Conservation (phyloP, 1,140 invertebrate species). For the Dendrolimus kikuchii region DNA sequence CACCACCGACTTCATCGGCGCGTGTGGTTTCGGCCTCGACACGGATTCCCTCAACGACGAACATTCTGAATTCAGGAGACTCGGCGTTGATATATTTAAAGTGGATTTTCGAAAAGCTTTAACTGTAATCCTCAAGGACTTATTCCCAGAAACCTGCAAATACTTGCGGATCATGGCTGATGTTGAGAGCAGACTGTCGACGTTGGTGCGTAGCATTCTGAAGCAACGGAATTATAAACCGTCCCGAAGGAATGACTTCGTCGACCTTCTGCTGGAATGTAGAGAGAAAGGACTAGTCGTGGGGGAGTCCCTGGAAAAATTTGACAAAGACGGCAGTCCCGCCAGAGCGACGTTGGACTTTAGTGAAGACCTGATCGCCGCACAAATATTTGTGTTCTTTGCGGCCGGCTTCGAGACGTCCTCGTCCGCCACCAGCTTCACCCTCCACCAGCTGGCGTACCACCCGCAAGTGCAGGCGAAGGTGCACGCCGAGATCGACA, state of each 20-base stretch:
- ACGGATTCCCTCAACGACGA: too few relatives aligned
- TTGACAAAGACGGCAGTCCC: slow-evolving; percentile 32
- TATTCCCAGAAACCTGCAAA: slow-evolving; percentile 29
- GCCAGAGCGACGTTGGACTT: slow-evolving; percentile 22
- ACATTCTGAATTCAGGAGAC: too few relatives aligned
- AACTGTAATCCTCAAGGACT: slow-evolving; percentile 18
- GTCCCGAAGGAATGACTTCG: slow-evolving; percentile 65
- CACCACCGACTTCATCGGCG: too few relatives aligned
- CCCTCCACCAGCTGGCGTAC: slow-evolving; percentile 70
- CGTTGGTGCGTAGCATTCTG: slow-evolving; percentile 20
- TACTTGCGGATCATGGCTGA: slow-evolving; percentile 13
- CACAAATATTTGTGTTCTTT: slow-evolving; percentile 74
- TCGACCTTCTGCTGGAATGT: slow-evolving; percentile 71
- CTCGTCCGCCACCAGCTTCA: slow-evolving; percentile 66
- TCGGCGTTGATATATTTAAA: slow-evolving; percentile 12
- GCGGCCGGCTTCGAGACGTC: slow-evolving; percentile 75
- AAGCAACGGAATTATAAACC: slow-evolving; percentile 23
- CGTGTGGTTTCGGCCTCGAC: slow-evolving; percentile 48
- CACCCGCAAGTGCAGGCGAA: slow-evolving; percentile 73
- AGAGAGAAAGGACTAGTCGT: slow-evolving; percentile 44
- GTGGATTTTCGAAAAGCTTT: slow-evolving; percentile 11
- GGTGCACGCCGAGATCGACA: slow-evolving; percentile 71
- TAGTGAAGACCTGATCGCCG: slow-evolving; percentile 36
- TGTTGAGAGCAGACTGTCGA: slow-evolving; percentile 17
- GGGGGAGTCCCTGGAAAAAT: slow-evolving; percentile 48